These are phyloP conservation scores for Drosophila birchii DNA, from an alignment of 2,888 invertebrate species.

Conservation along the genomic window DNA sequence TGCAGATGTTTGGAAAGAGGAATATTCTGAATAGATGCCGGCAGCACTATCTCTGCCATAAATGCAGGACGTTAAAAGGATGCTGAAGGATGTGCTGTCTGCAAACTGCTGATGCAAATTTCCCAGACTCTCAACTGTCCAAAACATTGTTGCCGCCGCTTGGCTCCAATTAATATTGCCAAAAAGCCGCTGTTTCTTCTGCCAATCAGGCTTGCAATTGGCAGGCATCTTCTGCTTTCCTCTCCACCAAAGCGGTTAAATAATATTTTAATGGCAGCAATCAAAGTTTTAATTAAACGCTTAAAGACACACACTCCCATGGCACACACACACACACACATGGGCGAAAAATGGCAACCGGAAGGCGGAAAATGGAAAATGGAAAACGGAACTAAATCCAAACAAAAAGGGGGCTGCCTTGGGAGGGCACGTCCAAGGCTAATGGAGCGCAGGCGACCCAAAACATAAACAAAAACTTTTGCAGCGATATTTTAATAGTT, in stretches of 20 bases:
- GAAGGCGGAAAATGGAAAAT: conserved; percentile 21
- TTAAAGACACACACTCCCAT: conserved; percentile 50
- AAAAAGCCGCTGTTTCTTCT: conserved; percentile 2
- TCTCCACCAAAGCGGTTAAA: conserved; percentile 36
- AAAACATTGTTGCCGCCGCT: conserved; percentile 8
- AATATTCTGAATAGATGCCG: neutral
- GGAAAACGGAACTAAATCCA: conserved; percentile 58
- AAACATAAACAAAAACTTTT: conserved; percentile 78
- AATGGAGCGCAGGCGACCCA: conserved; percentile 71
- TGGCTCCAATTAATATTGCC: conserved; percentile 16
- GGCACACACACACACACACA: neutral
- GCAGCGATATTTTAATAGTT: conserved; percentile 76
- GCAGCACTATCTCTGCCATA: neutral
- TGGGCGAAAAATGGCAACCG: conserved; percentile 3
- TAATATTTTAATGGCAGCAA: conserved; percentile 71
- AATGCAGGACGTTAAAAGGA: neutral
- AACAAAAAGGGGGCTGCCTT: conserved; percentile 7
- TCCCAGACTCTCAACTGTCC: neutral
- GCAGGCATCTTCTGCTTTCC: conserved; percentile 2
- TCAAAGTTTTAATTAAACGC: conserved; percentile 75
- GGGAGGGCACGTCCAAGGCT: conserved; percentile 69
- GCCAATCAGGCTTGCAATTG: conserved; percentile 18
- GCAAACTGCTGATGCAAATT: conserved; percentile 1
- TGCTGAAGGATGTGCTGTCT: neutral
- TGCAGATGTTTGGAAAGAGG: neutral